Conservation (phyloP, 2,888 invertebrate species). For the Venustoraphidia nigricollis region DNA sequence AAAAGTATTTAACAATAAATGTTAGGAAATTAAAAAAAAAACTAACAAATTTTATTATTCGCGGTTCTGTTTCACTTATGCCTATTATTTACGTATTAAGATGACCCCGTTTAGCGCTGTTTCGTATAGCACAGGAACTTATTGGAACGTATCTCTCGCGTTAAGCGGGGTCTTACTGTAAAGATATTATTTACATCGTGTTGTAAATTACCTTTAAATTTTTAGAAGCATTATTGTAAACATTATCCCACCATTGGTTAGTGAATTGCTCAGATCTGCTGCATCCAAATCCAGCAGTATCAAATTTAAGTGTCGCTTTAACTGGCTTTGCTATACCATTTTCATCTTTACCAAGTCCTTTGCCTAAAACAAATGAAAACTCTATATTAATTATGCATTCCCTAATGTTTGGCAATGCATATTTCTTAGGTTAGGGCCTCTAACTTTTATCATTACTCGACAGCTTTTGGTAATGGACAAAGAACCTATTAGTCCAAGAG, state of each 20-base stretch:
- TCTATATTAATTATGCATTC: background rate
- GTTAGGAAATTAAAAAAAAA: too few relatives aligned
- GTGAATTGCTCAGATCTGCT: slow-evolving; percentile 58
- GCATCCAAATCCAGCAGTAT: slow-evolving; percentile 64
- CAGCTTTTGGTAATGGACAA: background rate
- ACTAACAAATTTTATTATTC: too few relatives aligned
- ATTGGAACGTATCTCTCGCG: too few relatives aligned
- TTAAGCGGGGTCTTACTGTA: too few relatives aligned
- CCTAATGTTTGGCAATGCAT: too few relatives aligned
- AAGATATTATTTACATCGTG: background rate
- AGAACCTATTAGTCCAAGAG: too few relatives aligned
- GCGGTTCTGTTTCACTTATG: too few relatives aligned
- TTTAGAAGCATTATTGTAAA: slow-evolving; percentile 57
- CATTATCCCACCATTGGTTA: slow-evolving; percentile 72
- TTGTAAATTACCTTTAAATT: slow-evolving; percentile 39
- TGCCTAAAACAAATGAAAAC: slow-evolving; percentile 35
- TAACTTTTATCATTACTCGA: background rate
- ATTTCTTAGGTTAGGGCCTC: background rate
- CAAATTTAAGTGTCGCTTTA: slow-evolving; percentile 67
- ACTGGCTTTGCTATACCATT: slow-evolving; percentile 63
- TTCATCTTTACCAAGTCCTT: slow-evolving; percentile 70
- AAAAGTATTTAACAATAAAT: too few relatives aligned
- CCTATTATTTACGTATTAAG: too few relatives aligned
- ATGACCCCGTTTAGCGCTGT: too few relatives aligned
- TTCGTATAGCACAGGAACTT: too few relatives aligned